Percentiles rank a stretch among this genome's conserved stretches.
Evolutionary conservation across 2,797 vertebrate species (phyloP).

Genomic region (Austrolebias charrua): DNA sequence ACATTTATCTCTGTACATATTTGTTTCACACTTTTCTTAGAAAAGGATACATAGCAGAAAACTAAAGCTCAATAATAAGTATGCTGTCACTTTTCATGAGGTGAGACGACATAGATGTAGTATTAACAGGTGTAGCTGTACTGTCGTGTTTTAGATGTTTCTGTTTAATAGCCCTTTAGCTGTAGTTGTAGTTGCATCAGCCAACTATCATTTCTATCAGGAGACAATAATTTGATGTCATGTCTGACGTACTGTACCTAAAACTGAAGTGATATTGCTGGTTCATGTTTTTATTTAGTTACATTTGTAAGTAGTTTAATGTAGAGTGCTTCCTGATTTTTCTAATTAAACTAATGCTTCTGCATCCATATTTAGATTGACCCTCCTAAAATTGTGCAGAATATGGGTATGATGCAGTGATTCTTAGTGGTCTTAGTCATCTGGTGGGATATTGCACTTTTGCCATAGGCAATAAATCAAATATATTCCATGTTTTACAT

Average conservation of each 20-base stretch:
- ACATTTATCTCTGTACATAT: constrained; percentile 26
- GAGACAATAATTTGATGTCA: neutral
- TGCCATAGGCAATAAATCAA: neutral
- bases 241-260: neutral
- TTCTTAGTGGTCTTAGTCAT: neutral
- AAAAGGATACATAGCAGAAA: constrained; percentile 77
- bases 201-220: neutral
- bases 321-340: neutral
- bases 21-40: constrained; percentile 63
- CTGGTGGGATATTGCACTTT: neutral
- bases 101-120: constrained; percentile 66
- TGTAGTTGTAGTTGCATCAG: constrained; percentile 2
- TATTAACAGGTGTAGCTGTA: constrained; percentile 25
- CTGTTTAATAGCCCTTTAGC: constrained; percentile 16
- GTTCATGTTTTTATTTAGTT: neutral
- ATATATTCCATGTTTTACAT: too few species aligned
- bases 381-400: too few species aligned
- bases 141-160: constrained; percentile 7
- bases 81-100: constrained; percentile 79
- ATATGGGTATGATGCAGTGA: too few species aligned
- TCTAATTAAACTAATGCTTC: too few species aligned
- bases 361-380: too few species aligned
- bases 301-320: neutral
- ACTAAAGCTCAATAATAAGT: constrained; percentile 78
- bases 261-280: neutral